phyloP scores from a whole-genome alignment of 1,140 invertebrate genomes.

The Subanguina moxae region DNA sequence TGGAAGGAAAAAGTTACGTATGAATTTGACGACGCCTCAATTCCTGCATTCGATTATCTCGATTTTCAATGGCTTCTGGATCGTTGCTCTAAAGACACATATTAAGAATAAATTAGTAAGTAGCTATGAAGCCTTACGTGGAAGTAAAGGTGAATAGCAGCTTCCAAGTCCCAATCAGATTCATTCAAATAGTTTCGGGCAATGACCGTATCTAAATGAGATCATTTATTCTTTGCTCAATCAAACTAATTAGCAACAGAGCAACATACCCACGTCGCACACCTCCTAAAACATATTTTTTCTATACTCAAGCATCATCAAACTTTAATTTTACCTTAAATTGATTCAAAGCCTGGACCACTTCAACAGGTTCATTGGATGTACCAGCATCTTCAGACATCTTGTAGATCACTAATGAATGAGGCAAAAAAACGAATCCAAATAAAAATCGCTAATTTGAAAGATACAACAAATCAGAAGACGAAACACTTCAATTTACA shows the following conservation, averaged over 20 bases:
- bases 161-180: conserved; percentile 22
- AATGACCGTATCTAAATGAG: conserved; percentile 20
- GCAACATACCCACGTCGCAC: not conserved
- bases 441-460: too few relatives aligned
- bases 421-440: too few relatives aligned
- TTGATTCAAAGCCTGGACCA: not conserved
- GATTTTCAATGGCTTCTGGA: conserved; percentile 13
- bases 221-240: conserved; percentile 18
- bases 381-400: conserved; percentile 4
- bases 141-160: conserved; percentile 26
- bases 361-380: not conserved
- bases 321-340: not conserved
- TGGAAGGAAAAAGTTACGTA: too few relatives aligned
- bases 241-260: not conserved
- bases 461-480: too few relatives aligned
- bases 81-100: conserved; percentile 1
- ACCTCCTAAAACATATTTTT: not conserved
- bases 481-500: too few relatives aligned
- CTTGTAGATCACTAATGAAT: not conserved
- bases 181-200: conserved; percentile 8
- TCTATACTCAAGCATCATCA: not conserved
- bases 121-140: not conserved
- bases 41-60: conserved; percentile 8
- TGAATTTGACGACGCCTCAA: not conserved
- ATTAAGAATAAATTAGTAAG: not conserved